Evolutionary conservation across 2,797 vertebrate species (phyloP).

Genomic region (Pseudomugil tenellus): DNA sequence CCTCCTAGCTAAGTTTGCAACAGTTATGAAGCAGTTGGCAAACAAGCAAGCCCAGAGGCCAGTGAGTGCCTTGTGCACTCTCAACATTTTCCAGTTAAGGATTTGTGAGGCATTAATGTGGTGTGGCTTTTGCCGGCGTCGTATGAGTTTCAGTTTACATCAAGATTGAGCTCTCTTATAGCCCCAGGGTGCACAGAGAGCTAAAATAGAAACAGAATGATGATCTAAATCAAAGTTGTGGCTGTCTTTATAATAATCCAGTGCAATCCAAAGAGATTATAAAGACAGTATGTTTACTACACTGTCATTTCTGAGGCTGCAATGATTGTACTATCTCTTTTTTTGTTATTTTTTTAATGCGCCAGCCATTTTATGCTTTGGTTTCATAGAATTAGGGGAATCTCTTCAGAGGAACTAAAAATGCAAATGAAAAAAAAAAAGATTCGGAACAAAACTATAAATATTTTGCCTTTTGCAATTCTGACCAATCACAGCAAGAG

Average conservation of each 20-base stretch:
- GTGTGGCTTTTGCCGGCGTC: conserved; percentile 51
- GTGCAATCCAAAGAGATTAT: conserved; percentile 52
- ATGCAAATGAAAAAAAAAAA: neutral
- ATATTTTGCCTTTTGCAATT: neutral
- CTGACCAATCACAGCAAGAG: neutral
- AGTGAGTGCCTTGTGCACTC: conserved; percentile 50
- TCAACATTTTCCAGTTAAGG: conserved; percentile 67
- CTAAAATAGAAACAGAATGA: conserved; percentile 52
- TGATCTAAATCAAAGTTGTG: conserved; percentile 58
- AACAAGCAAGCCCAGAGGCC: conserved; percentile 43
- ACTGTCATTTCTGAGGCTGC: conserved; percentile 23
- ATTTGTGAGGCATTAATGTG: conserved; percentile 71
- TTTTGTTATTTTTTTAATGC: neutral
- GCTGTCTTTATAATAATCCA: conserved; percentile 61
- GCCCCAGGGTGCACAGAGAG: conserved; percentile 24
- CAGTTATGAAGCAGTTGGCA: conserved; percentile 57
- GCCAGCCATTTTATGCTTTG: neutral
- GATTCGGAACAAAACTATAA: neutral
- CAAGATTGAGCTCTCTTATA: conserved; percentile 52
- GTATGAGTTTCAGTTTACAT: conserved; percentile 66
- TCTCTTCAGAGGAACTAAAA: neutral
- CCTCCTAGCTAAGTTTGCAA: conserved; percentile 44
- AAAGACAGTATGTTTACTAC: conserved; percentile 27
- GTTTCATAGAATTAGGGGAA: neutral
- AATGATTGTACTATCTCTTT: conserved; percentile 7